A percentile compares a stretch with the other conserved stretches of the same genome.
phyloP scores from a whole-genome alignment of 2,888 invertebrate genomes.

The Drosophila subsilvestris region DNA sequence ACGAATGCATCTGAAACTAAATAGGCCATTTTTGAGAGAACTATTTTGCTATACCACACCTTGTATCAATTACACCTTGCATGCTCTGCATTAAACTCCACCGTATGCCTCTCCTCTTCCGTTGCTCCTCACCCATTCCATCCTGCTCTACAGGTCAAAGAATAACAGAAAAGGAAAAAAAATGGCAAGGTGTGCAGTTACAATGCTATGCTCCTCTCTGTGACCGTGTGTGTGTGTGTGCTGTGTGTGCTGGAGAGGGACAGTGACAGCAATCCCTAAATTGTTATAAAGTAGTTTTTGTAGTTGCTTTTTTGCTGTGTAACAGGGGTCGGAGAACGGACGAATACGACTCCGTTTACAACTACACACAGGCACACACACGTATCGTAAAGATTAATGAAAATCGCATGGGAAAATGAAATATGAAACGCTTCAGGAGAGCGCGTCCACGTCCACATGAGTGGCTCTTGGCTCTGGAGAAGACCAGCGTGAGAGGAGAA shows the following conservation, averaged over 20 bases:
- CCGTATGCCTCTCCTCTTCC: neutral
- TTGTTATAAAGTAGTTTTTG: slow-evolving; percentile 55
- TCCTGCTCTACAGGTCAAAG: slow-evolving; percentile 17
- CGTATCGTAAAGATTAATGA: slow-evolving; percentile 59
- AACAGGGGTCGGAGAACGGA: slow-evolving; percentile 5
- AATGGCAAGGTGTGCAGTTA: slow-evolving; percentile 47
- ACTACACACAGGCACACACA: slow-evolving; percentile 18
- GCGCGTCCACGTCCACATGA: slow-evolving; percentile 11
- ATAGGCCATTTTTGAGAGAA: no score
- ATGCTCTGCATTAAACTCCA: no score
- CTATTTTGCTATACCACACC: neutral
- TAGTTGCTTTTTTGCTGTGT: slow-evolving; percentile 26
- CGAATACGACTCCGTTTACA: slow-evolving; percentile 43
- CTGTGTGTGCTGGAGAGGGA: neutral
- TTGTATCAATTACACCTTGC: neutral
- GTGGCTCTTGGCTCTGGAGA: slow-evolving; percentile 31
- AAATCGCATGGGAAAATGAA: slow-evolving; percentile 71
- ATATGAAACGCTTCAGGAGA: slow-evolving; percentile 60
- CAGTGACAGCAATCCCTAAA: slow-evolving; percentile 43
- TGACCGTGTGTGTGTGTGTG: slow-evolving; percentile 8
- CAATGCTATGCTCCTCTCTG: slow-evolving; percentile 9
- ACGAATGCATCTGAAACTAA: slow-evolving; percentile 1
- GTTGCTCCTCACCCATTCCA: neutral
- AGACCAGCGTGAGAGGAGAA: slow-evolving; percentile 13
- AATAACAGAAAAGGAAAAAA: slow-evolving; percentile 19